Evolutionary conservation across 2,888 invertebrate genomes (phyloP), one percentile per base, ranked within the genome.

Genomic region (Smittia aterrima): DNA sequence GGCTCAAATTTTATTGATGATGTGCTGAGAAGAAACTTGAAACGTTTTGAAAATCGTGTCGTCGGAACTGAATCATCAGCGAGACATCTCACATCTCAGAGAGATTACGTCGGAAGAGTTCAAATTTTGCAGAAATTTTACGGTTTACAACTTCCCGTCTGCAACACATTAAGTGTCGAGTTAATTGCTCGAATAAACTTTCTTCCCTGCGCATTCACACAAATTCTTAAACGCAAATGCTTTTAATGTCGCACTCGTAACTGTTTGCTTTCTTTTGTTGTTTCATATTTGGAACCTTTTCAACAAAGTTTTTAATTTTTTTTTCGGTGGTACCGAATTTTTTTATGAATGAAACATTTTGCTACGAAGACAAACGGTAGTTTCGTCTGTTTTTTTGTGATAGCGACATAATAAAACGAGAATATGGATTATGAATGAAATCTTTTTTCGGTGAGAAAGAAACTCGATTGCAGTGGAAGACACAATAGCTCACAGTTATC

Each of bases 371-470:
- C 47, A 47, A 47, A 47, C 47, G 47, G 47, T 47, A 47, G 47
- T 47, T 47, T 47, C 16, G 47, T 6, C 47, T 47, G 47, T 47
- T 16, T 47, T 32, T 32, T 32, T 38, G 6, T 38, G 47, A 47
- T 47, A n/a, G 47, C 16, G 47, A n/a, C 47, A 47, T 11, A 47
- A 47, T 47, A 47, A 47, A n/a, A 11, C 2, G 16, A 16, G 11
- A 47, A n/a, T n/a, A 47, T 47, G 47, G 47, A 47, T 47, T 47
- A 47, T 47, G 47, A 47, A 47, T 47, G 47, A 47, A 16, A 38
- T 38, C 4, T 38, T 38, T 38, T 38, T 47, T 47, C n/a, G 47
- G 47, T 47, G 47, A 47, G 47, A 47, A 47, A 32, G 32, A 32
- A 32, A 9, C 11, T 47, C 47, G n/a, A n/a, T 47, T 47, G 47